A percentile compares a stretch with the other conserved stretches of the same genome.
phyloP scores from a whole-genome alignment of 2,113 vertebrate genomes.

The Piprites chloris region DNA sequence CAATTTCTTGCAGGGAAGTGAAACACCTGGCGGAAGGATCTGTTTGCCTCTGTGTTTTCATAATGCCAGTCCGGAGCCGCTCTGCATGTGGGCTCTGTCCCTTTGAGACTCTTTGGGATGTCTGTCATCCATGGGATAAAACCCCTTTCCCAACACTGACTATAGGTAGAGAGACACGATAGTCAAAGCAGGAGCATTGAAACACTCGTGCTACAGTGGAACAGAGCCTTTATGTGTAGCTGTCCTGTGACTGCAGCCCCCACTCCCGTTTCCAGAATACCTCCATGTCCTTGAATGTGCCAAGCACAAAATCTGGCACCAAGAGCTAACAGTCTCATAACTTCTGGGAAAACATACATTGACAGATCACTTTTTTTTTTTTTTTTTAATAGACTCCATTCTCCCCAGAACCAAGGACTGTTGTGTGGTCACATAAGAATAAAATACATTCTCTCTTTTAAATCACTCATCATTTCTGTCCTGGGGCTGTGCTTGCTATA shows the following conservation, averaged over 20 bases:
- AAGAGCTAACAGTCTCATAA: neutral
- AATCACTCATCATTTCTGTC: neutral
- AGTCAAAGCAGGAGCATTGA: neutral
- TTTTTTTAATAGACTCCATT: neutral
- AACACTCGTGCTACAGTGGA: neutral
- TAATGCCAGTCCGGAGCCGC: neutral
- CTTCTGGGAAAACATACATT: neutral
- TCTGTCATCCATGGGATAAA: neutral
- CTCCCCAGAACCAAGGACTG: neutral
- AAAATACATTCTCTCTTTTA: neutral
- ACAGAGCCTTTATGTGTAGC: neutral
- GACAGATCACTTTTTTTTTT: neutral
- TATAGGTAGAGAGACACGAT: neutral
- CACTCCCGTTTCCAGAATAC: neutral
- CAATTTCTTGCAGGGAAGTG: neutral
- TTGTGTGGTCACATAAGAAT: neutral
- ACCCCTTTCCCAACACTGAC: neutral
- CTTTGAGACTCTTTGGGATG: neutral
- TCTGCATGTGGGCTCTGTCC: neutral
- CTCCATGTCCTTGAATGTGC: neutral
- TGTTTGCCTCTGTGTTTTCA: neutral
- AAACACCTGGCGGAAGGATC: neutral
- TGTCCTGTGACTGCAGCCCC: neutral
- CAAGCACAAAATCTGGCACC: neutral
- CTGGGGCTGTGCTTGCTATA: neutral